A percentile compares a stretch with the other conserved stretches of the same genome.
Conservation (phyloP, 1,140 invertebrate genomes). For the Drosophila mojavensis region DNA sequence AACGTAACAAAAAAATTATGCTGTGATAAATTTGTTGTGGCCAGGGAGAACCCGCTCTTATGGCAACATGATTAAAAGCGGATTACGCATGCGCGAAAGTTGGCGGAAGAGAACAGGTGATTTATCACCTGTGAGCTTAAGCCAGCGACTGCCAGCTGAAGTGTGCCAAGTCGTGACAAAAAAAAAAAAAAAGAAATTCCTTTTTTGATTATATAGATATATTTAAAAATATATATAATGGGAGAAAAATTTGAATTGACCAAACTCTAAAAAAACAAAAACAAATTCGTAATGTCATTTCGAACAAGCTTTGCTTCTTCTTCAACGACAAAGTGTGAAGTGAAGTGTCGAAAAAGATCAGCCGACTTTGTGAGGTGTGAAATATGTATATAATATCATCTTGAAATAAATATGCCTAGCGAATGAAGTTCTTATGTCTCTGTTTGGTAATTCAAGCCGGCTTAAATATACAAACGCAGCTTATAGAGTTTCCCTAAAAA, state of each 20-base stretch:
- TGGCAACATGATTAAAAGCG: slow-evolving; percentile 44
- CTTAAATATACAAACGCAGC: background rate
- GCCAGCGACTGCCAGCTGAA: background rate
- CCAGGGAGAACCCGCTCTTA: slow-evolving; percentile 36
- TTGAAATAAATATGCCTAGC: slow-evolving; percentile 1
- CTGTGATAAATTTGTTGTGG: slow-evolving; percentile 40
- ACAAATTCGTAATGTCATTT: too few species aligned
- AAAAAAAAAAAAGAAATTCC: slow-evolving; percentile 1
- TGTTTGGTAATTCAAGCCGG: slow-evolving; percentile 16
- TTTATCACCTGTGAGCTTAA: slow-evolving; percentile 31
- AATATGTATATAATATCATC: slow-evolving; percentile 3
- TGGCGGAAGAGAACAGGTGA: slow-evolving; percentile 29
- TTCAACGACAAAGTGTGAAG: too few species aligned
- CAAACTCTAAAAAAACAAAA: too few species aligned
- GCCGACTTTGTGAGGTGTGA: background rate
- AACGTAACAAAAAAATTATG: slow-evolving; percentile 48
- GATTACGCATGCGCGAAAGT: slow-evolving; percentile 48
- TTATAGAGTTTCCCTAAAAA: background rate
- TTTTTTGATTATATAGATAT: too few species aligned
- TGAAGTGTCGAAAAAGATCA: background rate
- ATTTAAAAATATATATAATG: too few species aligned
- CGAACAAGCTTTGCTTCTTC: too few species aligned
- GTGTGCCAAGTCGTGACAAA: slow-evolving; percentile 6
- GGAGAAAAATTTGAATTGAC: too few species aligned
- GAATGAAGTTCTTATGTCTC: background rate